These are phyloP conservation scores for Megastigmus dorsalis DNA, from an alignment of 2,888 invertebrate species.

Conservation along the genomic window DNA sequence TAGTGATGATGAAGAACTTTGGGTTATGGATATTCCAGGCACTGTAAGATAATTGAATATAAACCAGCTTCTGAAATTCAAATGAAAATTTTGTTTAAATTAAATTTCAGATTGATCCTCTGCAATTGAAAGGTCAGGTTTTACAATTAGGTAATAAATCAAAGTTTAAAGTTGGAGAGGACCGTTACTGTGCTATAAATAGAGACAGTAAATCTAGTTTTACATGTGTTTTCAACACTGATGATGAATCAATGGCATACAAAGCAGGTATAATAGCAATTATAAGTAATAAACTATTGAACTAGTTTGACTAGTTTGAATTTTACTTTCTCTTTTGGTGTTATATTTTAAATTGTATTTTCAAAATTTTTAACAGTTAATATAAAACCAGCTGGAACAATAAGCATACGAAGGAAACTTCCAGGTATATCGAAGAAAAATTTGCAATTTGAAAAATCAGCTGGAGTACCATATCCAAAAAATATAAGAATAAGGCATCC, in stretches of 20 bases:
- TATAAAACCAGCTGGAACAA: constrained; percentile 52
- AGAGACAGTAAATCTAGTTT: constrained; percentile 46
- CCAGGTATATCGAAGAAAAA: constrained; percentile 41
- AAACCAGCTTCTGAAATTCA: neutral
- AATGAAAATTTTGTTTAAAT: neutral
- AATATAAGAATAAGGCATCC: constrained; percentile 57
- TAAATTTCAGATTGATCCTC: constrained; percentile 54
- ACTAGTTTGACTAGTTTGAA: neutral
- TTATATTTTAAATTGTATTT: neutral
- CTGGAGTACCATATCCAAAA: constrained; percentile 54
- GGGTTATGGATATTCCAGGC: constrained; percentile 56
- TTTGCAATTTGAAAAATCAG: constrained; percentile 23
- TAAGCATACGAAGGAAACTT: constrained; percentile 56
- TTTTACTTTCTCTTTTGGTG: no score
- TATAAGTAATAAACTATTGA: neutral
- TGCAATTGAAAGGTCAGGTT: constrained; percentile 53
- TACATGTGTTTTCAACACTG: constrained; percentile 55
- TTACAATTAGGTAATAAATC: constrained; percentile 54
- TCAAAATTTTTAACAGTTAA: constrained; percentile 52
- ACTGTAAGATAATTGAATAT: constrained; percentile 46
- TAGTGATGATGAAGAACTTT: constrained; percentile 56
- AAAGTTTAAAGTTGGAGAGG: constrained; percentile 55
- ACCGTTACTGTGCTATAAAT: constrained; percentile 54
- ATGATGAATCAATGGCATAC: neutral
- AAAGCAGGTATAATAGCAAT: constrained; percentile 47